Evolutionary conservation across 2,888 invertebrate species (phyloP), one percentile per base, ranked within the genome.

Genomic region (Mongoloraphidia duomilia): DNA sequence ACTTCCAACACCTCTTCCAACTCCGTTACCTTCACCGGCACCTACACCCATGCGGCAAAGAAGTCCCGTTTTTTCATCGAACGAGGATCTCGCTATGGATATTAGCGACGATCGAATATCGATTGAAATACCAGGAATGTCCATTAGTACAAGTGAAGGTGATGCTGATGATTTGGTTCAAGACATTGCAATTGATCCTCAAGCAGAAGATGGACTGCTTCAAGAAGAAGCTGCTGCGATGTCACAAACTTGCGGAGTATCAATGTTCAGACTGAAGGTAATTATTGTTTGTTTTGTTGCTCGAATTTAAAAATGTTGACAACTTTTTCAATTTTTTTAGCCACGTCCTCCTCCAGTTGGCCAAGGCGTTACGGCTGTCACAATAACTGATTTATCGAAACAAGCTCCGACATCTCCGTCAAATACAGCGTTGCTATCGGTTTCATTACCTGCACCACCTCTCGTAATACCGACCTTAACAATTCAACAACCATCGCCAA

Each of bases 1-100:
- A 65, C 72, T 85, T 56, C 85, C 85, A 3, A 84, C 84, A 1
- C 84, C 84, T 17, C 68, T 82, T 34, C 84, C 84, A 12, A 84
- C 84, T 5, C 83, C 83, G 6, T 72, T 81, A 47, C 83, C 82
- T 11, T 75, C 75, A 10, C 76, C 76, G 1, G 64, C 72, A 0
- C 71, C 72, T 1, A 80, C 80, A 11, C 83, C 82, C 4, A 73
- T 76, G 72, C 65, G 69, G 17, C 61, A 74, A 54, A 61, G 65
- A 44, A 60, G 59, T 41, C 58, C 59, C 12, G 53, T 71, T 64
- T 50, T 74, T 65, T 50, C 76, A 63, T 51, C 69, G 63, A 47
- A 69, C 66, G 71, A 72, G 65, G 56, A 69, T 66, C 60, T 71
- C 61, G 46, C 53, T 34, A 49, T 55, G 49, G 68, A 68, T 50